Base-by-base conservation (phyloP, 2,888 invertebrate species). In the Buathra laborator region DNA sequence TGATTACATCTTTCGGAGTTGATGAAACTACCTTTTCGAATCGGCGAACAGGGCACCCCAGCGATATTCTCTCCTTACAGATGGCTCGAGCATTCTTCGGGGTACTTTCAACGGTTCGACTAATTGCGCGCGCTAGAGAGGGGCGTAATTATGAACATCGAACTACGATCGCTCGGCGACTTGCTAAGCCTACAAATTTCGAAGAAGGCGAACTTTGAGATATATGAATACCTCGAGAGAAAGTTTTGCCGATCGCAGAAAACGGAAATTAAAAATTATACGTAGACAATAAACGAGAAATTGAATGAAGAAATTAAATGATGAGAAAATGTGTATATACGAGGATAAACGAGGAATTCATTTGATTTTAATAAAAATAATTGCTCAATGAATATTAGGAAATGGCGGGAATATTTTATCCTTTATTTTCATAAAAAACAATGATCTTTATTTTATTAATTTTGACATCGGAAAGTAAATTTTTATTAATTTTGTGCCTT, bases 1-100 rank as follows among this genome's bases (percentile, higher is more conserved):
- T 66, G 66, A 66, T 66, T 66, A 43, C 66, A 66, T 66, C 53
- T 71, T 43, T 19, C 14, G 5, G 56, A 71, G 56, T 71, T 56
- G 19, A 56, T n/a, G 56, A 71, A 53, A 56, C 56, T 56, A 56
- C 56, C 56, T 56, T 24, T 37, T 56, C 10, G 24, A 56, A 24
- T 56, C 9, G 16, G 37, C 37, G 56, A 24, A 24, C 24, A 56
- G 56, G 43, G 37, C 53, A 43, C 56, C 37, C 56, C 53, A 7
- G 56, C n/a, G 24, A 56, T 56, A 71, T 53, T 43, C 53, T 72
- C 46, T 43, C 56, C 43, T 56, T 72, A 14, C 43, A 56, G 24
- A 72, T 44, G 6, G 19, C 29, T 74, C 59, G 16, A 37, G 56
- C 56, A 62, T 37, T 74, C 62, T 59, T 46, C 44, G 29, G n/a